phyloP scores from a whole-genome alignment of 1,140 invertebrate species.

The Drosophila oshimai region DNA sequence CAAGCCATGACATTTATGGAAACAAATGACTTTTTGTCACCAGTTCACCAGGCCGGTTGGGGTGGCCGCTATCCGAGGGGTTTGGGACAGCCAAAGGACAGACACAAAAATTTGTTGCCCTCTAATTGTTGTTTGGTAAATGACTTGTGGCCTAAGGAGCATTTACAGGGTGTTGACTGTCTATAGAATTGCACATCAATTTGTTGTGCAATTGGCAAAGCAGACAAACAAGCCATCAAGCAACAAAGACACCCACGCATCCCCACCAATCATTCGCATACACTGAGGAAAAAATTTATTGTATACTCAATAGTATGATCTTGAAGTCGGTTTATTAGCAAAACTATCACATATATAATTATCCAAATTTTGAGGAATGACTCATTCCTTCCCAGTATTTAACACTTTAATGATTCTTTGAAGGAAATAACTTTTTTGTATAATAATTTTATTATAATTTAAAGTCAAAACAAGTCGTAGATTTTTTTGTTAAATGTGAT shows the following conservation, averaged over 20 bases:
- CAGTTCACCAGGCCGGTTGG: slow-evolving; percentile 16
- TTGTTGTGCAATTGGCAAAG: slow-evolving; percentile 34
- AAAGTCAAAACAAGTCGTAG: too few relatives aligned
- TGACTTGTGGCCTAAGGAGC: slow-evolving; percentile 44
- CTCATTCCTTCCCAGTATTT: too few relatives aligned
- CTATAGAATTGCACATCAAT: slow-evolving; percentile 62
- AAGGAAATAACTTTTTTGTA: too few relatives aligned
- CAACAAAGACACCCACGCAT: slow-evolving; percentile 33
- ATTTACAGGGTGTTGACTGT: slow-evolving; percentile 62
- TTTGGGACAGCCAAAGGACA: background rate
- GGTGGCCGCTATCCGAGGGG: background rate
- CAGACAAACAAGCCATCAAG: slow-evolving; percentile 1
- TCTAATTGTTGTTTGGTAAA: slow-evolving; percentile 68
- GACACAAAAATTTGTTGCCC: slow-evolving; percentile 48
- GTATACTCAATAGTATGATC: too few relatives aligned
- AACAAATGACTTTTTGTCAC: slow-evolving; percentile 68
- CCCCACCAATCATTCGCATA: background rate
- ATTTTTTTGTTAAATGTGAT: too few relatives aligned
- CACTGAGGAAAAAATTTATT: background rate
- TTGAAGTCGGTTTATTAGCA: too few relatives aligned
- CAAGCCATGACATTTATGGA: slow-evolving; percentile 68
- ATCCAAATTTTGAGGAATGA: too few relatives aligned
- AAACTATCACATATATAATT: too few relatives aligned
- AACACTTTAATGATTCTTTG: too few relatives aligned
- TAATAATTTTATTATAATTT: too few relatives aligned